Base-by-base conservation (phyloP, 2,888 invertebrate species). In the Tachina lurida region DNA sequence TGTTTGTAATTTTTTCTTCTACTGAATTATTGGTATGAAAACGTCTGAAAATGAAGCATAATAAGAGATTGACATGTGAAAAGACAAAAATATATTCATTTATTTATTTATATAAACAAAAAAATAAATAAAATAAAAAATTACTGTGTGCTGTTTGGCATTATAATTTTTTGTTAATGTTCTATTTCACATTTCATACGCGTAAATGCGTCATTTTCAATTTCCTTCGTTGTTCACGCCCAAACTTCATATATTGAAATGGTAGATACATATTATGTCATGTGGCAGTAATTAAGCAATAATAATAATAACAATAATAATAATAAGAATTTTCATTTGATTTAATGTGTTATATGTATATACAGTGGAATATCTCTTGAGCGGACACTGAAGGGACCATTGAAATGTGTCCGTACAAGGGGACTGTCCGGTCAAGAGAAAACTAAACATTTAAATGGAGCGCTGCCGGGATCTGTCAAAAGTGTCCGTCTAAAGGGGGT, bases 61-160 rank as follows among this genome's bases (percentile, higher is more conserved):
- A 17, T 39, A 62, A 52, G 52, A 43, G 41, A 54, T 63, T 75
- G 75, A 65, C 75, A 75, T 75, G 75, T 65, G 75, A 71, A 63
- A 17, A 10, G 41, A 56, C 22, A 19, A 54, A 12, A 31, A 39
- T 31, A 41, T 68, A 39, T 71, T 56, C 58, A 56, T 56, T 43
- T 70, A 41, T 31, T 31, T 31, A 31, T 31, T 31, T 31, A 7
- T 7, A 31, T 31, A 31, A 31, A 31, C 31, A 31, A 31, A 31
- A 31, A 7, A 31, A 31, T 22, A 4, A 31, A 31, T 4, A 31
- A 31, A 54, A 13, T 12, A 17, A 52, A 43, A 54, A 13, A 54
- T 56, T 2, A 8, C 19, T 67, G n/a, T n/a, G 10, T 1, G 9
- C 45, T 41, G 10, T 17, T 52, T 52, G 17, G 12, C 9, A 8